Percentiles rank a stretch among this genome's conserved stretches.
Evolutionary conservation across 2,797 vertebrate species (phyloP).

Genomic region (Sphenodon punctatus): DNA sequence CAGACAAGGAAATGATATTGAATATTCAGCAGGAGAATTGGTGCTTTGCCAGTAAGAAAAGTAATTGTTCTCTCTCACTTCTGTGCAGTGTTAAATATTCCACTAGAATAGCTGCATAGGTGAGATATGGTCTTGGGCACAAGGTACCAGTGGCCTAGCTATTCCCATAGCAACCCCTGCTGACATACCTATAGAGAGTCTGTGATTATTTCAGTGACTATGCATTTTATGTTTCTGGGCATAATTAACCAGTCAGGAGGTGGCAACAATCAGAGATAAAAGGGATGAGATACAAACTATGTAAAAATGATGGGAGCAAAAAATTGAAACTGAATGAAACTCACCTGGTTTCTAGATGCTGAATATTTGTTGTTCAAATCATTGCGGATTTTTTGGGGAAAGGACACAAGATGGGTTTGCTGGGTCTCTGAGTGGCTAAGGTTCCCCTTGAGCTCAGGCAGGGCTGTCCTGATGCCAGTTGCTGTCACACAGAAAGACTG

Average conservation of each 20-base stretch:
- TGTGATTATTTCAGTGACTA: not conserved
- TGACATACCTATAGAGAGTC: not conserved
- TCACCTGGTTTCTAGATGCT: not conserved
- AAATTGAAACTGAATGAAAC: not conserved
- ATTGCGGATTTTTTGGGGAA: not conserved
- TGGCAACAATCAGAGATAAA: not conserved
- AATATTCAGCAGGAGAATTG: no score
- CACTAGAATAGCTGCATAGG: not conserved
- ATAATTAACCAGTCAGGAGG: no score
- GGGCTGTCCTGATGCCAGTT: not conserved
- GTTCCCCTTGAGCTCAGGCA: not conserved
- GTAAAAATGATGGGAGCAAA: not conserved
- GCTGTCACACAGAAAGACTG: not conserved
- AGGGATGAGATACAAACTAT: not conserved
- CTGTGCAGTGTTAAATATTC: not conserved
- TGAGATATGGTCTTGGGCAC: not conserved
- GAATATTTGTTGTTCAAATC: not conserved
- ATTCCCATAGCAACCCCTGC: not conserved
- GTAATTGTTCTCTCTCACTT: no score
- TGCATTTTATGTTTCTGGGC: not conserved
- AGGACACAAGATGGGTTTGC: not conserved
- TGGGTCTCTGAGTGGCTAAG: not conserved
- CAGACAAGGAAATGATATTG: no score
- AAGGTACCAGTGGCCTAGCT: not conserved
- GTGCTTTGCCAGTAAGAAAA: no score